phyloP scores from a whole-genome alignment of 2,797 vertebrate genomes.

The Pseudomugil gertrudae region DNA sequence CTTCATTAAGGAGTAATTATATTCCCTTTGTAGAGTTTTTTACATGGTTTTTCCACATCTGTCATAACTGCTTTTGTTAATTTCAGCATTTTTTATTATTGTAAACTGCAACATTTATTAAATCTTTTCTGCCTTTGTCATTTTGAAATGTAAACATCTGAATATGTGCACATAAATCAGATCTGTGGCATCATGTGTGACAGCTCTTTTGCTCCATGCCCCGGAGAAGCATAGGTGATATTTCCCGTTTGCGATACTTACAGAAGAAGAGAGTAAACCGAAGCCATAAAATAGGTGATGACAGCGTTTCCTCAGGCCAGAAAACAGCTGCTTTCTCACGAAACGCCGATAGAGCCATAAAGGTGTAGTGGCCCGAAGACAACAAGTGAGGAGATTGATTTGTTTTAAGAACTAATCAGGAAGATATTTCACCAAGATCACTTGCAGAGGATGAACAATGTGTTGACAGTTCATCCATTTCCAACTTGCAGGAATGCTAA shows the following conservation, averaged over 20 bases:
- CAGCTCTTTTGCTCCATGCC: conserved; percentile 3
- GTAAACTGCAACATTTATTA: conserved; percentile 2
- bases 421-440: conserved; percentile 8
- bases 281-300: conserved; percentile 24
- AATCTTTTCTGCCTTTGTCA: conserved; percentile 4
- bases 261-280: conserved; percentile 15
- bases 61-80: conserved; percentile 14
- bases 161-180: conserved; percentile 11
- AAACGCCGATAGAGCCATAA: conserved; percentile 31
- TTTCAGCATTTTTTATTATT: conserved; percentile 7
- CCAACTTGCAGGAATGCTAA: neutral
- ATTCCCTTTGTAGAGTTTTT: neutral
- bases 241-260: conserved; percentile 17
- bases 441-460: conserved; percentile 1
- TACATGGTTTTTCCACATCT: neutral
- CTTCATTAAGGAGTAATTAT: conserved; percentile 30
- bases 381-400: conserved; percentile 18
- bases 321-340: conserved; percentile 37
- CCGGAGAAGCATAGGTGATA: conserved; percentile 17
- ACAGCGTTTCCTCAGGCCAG: conserved; percentile 25
- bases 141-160: conserved; percentile 5
- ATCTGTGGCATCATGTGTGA: conserved; percentile 1
- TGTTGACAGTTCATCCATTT: neutral
- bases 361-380: conserved; percentile 23
- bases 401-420: conserved; percentile 6